Conservation (phyloP, 2,888 invertebrate species). For the Hydropsyche betteni region DNA sequence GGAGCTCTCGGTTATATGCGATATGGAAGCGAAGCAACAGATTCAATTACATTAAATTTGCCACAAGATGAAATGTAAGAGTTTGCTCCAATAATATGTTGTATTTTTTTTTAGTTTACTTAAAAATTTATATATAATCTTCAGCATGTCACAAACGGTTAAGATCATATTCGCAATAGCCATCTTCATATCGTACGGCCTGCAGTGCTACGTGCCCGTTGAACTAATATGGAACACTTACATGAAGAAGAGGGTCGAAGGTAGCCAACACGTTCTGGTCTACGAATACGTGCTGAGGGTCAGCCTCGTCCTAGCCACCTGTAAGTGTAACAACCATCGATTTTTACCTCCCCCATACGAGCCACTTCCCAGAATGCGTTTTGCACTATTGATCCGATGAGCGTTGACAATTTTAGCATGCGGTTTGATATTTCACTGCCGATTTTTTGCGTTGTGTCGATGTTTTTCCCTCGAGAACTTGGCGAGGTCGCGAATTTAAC, state of each 20-base stretch:
- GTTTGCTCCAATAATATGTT: neutral
- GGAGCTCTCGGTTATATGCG: conserved; percentile 88
- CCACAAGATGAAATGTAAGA: conserved; percentile 66
- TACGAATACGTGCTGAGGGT: conserved; percentile 59
- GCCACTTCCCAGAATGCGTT: neutral
- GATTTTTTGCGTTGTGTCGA: too few relatives aligned
- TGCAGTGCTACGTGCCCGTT: conserved; percentile 84
- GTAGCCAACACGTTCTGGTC: conserved; percentile 53
- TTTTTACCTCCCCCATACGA: too few relatives aligned
- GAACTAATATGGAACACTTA: conserved; percentile 73
- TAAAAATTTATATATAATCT: conserved; percentile 48
- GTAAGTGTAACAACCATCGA: conserved; percentile 55
- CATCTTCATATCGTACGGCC: conserved; percentile 79
- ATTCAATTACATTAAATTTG: conserved; percentile 86
- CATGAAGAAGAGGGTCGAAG: conserved; percentile 56
- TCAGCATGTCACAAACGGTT: conserved; percentile 67
- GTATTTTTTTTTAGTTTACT: neutral
- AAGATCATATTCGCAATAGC: conserved; percentile 68
- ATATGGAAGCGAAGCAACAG: conserved; percentile 74
- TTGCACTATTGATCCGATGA: neutral
- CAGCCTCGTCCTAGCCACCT: conserved; percentile 58
- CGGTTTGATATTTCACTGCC: too few relatives aligned
- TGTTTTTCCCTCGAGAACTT: too few relatives aligned
- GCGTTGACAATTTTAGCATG: too few relatives aligned
- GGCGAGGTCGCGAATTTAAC: too few relatives aligned